Base-by-base conservation (phyloP, 1,140 invertebrate species). In the Trachymyrmex septentrionalis region DNA sequence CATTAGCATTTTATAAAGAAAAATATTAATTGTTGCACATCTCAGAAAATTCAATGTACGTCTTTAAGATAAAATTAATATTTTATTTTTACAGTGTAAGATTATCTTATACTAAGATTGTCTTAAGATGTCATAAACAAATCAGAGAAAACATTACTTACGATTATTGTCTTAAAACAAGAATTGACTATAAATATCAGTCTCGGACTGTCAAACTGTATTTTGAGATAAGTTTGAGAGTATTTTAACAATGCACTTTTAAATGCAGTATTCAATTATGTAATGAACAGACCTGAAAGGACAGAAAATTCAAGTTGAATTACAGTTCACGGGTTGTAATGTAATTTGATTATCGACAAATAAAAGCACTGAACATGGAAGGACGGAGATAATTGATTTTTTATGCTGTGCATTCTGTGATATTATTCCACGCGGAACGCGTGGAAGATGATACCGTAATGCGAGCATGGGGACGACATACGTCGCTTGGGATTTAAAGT, bases 381-480 rank as follows among this genome's bases (percentile, higher is more conserved):
- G 21, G 19, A 34, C 1, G 24, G 34, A 71, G 57, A 75, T 24
- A 75, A 84, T 84, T 24, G 10, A 61, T 73, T 66, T 82, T 69
- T 82, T 50, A 69, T 16, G 14, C 12, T 55, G 19, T 2, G 30
- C n/a, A 34, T 19, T 48, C 9, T 5, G 24, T 27, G 64, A 71
- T 71, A 81, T 80, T 80, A 67, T 72, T 81, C 50, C 30, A 6
- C 16, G 61, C 6, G 61, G 7, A 9, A 6, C 53, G 14, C 38
- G 38, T 69, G 80, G 69, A 84, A 63, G 69, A 19, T 73, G 67
- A 63, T 84, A 44, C 19, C 69, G 4, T 75, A 73, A 82, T 73
- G 30, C 30, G 63, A 67, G n/a, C 48, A 38, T 67, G 9, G 4
- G 38, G 34, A 21, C 66, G 69, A 48, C 34, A 48, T 38, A 67